Base-by-base conservation (phyloP, 2,888 invertebrate species). In the Trachelus iudaicus region DNA sequence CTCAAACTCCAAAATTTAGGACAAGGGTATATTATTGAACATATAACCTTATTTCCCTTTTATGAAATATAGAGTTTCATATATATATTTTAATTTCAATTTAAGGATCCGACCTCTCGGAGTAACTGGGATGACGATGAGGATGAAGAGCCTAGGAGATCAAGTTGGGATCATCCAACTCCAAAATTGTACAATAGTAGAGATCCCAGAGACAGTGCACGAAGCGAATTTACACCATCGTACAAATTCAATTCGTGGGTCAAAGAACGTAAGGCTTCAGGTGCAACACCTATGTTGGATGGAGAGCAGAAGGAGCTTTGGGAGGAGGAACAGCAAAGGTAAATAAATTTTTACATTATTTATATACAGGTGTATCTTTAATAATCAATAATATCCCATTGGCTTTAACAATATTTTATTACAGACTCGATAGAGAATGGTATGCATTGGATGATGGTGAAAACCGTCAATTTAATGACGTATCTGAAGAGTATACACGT, bases 401-500 rank as follows among this genome's bases (percentile, higher is more conserved):
- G 12, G 30, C 31, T 75, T 56, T 23, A 56, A 75, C 11, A 30
- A 76, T 75, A 69, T 73, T 13, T 35, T 30, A 74, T 74, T 79
- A 69, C 34, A 94, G 97, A 83, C 92, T 98, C 3, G 99, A 99
- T 90, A 93, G 99, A 77, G 98, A 98, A 87, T 99, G 99, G 99
- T 99, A 99, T 90, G 96, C 96, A 82, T 95, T 98, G 93, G 99
- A 98, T 85, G 98, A 99, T 80, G 98, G 98, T 84, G 97, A 98
- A 87, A 95, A 97, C 81, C 98, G 98, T 91, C 98, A 99, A 0
- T 99, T 99, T 91, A 94, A 96, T 0, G 95, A 95, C 80, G 95
- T 97, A 0, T 97, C 97, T 82, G 96, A 97, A 12, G 98, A 99
- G 79, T 99, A 99, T 90, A 96, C 98, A 0, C 95, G 96, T 79